Evolutionary conservation across 2,113 vertebrate species (phyloP), one percentile per base, ranked within the genome.

Genomic region (Alexandromys fortis): DNA sequence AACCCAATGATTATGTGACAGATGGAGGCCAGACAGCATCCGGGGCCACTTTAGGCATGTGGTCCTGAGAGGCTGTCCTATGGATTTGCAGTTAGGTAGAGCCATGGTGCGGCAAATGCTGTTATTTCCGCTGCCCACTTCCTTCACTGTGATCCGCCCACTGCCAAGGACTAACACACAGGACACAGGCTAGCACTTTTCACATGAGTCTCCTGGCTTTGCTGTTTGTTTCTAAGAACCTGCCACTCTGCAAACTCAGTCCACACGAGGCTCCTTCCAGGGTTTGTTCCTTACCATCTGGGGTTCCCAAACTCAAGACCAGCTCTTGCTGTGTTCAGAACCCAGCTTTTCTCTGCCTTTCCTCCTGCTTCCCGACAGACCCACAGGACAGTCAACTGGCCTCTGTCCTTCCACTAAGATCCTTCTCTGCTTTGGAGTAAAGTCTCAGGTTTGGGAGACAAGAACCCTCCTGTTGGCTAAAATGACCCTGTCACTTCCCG

Each of bases 311-410:
- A 14, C 61, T 49, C 61, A 73, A 58, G 16, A 21, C 58, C n/a
- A 21, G 24, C 17, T 26, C 58, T 45, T 0, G 19, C 35, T 30
- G 14, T 35, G 61, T 45, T 45, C 65, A 61, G 52, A 47, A 52
- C 35, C 33, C 63, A 26, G 76, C 19, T 35, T 26, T 35, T n/a
- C 19, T 12, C 38, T 47, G 33, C 22, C 2, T 72, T 21, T 58
- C 13, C 22, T 30, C 28, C 85, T 65, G 26, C 30, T 28, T 75
- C 35, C 42, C 17, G 16, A 42, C 55, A 49, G 4, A 21, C 14
- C 63, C 24, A 1, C 0, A 26, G n/a, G 1, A 30, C 49, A 7
- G 1, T 0, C 47, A 67, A 22, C 10, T 16, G 78, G 22, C 6
- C 1, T 13, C 1, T 14, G 47, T 21, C 76, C 47, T 77, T 52